Evolutionary conservation across 1,140 invertebrate species (phyloP), one percentile per base, ranked within the genome.

Genomic region (Nasonia giraulti): DNA sequence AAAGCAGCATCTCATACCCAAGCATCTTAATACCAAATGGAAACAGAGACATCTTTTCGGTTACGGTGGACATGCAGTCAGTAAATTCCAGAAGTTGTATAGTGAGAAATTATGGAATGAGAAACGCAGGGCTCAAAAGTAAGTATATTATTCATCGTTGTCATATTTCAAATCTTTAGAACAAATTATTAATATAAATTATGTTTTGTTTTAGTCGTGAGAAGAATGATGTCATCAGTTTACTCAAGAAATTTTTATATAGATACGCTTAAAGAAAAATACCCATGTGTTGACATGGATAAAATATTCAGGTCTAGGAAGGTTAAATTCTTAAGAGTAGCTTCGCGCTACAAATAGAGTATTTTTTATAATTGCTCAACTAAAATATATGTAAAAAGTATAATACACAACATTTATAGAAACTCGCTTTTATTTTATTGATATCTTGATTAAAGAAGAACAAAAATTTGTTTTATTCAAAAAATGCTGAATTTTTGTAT

Each of bases 281-380:
- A 96, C 93, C 97, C 97, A 17, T 91, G 95, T 91, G 95, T 97
- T 20, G 94, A 98, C 92, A 92, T 98, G 84, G 95, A 97, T 84
- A 95, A 94, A 91, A 90, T 95, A 0, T 66, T 88, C 6, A 62
- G 17, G 6, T 62, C 55, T 7, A 62, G 55, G 17, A 62, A 17
- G 55, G n/a, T 89, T 5, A 85, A 81, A 81, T 50, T 10, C 50
- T 66, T 80, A 50, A 73, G 84, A 40, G 14, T 71, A 10, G 44
- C 14, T 20, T 85, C 84, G 17, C 75, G 62, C 40, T 40, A 27
- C 69, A 27, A 37, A 6, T 62, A 55, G 47, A 62, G 8, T 80
- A 8, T 80, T 47, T 83, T 47, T 83, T 2, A 71, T 2, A 31
- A 81, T 81, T 81, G 7, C 50, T 62, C 3, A 62, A 40, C 50